A percentile compares a stretch with the other conserved stretches of the same genome.
Evolutionary conservation across 30 jellyfish, hydroid and myxozoan genomes (phyloP).

Genomic region (Rhopilema esculentum): DNA sequence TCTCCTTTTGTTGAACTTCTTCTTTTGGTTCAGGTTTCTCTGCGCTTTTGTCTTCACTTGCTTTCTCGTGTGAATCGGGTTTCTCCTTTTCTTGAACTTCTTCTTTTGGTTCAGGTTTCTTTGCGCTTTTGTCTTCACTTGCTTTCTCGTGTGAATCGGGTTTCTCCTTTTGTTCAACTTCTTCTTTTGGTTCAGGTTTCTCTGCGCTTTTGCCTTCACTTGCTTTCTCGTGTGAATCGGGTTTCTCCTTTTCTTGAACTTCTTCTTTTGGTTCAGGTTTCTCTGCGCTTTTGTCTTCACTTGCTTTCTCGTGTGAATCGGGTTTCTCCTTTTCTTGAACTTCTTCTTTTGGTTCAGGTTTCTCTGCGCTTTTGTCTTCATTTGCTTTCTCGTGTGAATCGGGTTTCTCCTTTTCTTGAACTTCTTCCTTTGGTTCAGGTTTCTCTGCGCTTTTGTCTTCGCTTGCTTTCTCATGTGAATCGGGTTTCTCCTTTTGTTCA

Average conservation of each 20-base stretch:
- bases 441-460: background rate
- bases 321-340: background rate
- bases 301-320: background rate
- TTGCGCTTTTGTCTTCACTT: background rate
- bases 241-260: background rate
- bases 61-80: constrained; percentile 2
- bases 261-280: background rate
- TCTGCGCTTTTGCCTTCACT: background rate
- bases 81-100: background rate
- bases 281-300: background rate
- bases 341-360: background rate
- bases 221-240: background rate
- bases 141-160: background rate
- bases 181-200: background rate
- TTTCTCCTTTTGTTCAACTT: background rate
- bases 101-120: constrained; percentile 27
- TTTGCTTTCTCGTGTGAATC: background rate
- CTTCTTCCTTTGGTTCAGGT: background rate
- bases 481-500: background rate
- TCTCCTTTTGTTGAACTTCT: background rate
- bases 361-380: background rate
- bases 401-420: background rate
- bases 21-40: constrained; percentile 1
- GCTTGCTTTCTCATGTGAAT: background rate
- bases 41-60: background rate